Conservation (phyloP, 2,113 vertebrate species). For the Pagrus major region DNA sequence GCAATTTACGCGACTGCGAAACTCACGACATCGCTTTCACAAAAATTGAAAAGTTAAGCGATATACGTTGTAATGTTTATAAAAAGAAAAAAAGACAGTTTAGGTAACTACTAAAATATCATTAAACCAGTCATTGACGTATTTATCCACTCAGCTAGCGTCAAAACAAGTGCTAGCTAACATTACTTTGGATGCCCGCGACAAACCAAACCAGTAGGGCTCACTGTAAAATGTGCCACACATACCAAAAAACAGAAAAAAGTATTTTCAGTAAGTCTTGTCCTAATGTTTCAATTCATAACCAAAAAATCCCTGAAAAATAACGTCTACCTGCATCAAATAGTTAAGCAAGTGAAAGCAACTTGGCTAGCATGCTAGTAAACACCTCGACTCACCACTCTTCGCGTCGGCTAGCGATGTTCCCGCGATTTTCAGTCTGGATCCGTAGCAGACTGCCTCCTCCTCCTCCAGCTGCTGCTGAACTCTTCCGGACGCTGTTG, state of each 20-base stretch:
- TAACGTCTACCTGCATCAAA: background rate
- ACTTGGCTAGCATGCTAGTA: conserved; percentile 59
- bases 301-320: background rate
- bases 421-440: conserved; percentile 58
- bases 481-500: background rate
- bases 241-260: background rate
- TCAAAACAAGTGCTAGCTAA: background rate
- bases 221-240: background rate
- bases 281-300: background rate
- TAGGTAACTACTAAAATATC: background rate
- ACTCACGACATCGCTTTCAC: background rate
- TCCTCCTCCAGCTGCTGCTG: background rate
- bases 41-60: background rate
- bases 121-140: background rate
- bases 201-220: background rate
- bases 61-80: background rate
- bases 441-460: background rate
- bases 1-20: background rate
- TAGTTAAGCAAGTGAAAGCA: background rate
- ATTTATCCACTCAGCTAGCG: background rate
- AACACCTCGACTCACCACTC: conserved; percentile 72
- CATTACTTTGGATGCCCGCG: background rate
- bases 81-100: background rate
- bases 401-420: conserved; percentile 22
- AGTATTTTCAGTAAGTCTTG: background rate